A percentile compares a stretch with the other conserved stretches of the same genome.
Conservation (phyloP, 2,888 invertebrate species). For the Bembecia ichneumoniformis region DNA sequence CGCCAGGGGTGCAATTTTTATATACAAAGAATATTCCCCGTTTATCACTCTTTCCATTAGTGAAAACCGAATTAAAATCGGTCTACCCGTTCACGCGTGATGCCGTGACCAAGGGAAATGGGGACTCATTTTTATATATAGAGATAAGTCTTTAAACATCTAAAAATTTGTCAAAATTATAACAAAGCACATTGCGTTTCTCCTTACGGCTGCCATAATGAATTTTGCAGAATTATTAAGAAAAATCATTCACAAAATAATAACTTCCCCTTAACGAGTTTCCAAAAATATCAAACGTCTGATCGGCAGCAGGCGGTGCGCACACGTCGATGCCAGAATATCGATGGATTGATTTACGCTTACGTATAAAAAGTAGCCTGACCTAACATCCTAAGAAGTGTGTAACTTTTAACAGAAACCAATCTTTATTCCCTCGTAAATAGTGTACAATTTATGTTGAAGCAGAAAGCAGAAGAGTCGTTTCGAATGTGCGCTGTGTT, state of each 20-base stretch:
- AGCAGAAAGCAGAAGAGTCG: not conserved
- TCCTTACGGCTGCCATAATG: too few species aligned
- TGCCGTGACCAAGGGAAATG: too few species aligned
- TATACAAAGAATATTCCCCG: too few species aligned
- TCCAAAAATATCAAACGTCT: constrained; percentile 46
- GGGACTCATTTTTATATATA: too few species aligned
- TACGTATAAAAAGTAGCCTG: constrained; percentile 21
- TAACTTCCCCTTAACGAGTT: constrained; percentile 35
- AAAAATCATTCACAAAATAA: constrained; percentile 4
- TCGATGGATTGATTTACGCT: constrained; percentile 64
- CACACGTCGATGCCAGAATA: constrained; percentile 41
- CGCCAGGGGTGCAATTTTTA: too few species aligned
- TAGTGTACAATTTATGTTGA: not conserved
- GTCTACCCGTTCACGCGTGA: too few species aligned
- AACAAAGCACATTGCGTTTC: too few species aligned
- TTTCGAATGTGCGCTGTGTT: not conserved
- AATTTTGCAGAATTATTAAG: too few species aligned
- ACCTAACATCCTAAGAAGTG: constrained; percentile 4
- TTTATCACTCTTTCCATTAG: too few species aligned
- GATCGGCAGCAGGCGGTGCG: constrained; percentile 53
- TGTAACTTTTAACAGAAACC: not conserved
- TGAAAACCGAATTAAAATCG: too few species aligned
- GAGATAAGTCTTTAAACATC: too few species aligned
- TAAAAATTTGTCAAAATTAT: too few species aligned
- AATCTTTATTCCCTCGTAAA: not conserved